Conservation (phyloP, 2,797 vertebrate genomes). For the Dryobates pubescens region DNA sequence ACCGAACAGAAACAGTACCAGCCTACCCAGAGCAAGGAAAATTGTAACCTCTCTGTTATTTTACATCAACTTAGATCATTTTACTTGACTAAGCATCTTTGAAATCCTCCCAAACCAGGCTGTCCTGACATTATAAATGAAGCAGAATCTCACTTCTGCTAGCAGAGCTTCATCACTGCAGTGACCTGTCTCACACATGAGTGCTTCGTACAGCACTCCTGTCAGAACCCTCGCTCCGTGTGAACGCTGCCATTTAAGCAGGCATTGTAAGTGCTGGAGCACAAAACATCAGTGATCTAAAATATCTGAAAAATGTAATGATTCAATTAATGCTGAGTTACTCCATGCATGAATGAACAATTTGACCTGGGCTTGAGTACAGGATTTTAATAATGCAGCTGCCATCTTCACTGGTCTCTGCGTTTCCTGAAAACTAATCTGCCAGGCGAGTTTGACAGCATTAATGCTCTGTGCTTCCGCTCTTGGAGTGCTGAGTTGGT, state of each 20-base stretch:
- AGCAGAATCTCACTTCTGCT: not conserved
- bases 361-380: constrained; percentile 53
- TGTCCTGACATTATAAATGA: not conserved
- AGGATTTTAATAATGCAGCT: constrained; percentile 70
- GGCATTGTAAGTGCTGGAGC: constrained; percentile 36
- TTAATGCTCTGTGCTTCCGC: constrained; percentile 54
- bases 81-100: not conserved
- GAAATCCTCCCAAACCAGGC: not conserved
- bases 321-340: constrained; percentile 68
- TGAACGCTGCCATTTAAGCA: constrained; percentile 3
- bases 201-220: not conserved
- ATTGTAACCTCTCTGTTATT: not conserved
- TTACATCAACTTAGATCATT: not conserved
- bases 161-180: not conserved
- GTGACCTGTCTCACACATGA: not conserved
- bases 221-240: not conserved
- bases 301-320: constrained; percentile 49
- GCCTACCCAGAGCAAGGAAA: not conserved
- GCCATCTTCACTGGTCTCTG: constrained; percentile 61
- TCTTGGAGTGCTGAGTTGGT: constrained; percentile 43
- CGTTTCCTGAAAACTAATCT: constrained; percentile 74
- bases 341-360: constrained; percentile 69
- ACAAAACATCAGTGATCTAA: constrained; percentile 14
- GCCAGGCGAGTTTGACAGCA: constrained; percentile 51
- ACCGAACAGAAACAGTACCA: not conserved